phyloP scores from a whole-genome alignment of 2,797 vertebrate species.

The Bradypodion pumilum region DNA sequence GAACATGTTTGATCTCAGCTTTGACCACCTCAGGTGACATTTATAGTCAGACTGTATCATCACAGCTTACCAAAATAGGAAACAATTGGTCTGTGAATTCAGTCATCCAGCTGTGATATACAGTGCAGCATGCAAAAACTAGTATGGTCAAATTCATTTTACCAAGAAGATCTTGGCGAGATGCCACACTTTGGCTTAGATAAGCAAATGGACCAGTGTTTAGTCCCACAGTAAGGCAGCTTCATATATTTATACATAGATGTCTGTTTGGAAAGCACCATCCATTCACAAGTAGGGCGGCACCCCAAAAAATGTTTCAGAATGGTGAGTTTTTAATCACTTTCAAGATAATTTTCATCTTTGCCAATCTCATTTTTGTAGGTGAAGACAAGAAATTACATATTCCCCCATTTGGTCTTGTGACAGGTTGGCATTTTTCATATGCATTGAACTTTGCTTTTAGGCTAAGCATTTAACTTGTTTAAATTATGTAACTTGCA shows the following conservation, averaged over 20 bases:
- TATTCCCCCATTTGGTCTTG: no score
- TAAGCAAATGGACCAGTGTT: neutral
- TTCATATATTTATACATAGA: neutral
- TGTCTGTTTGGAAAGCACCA: neutral
- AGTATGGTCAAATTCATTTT: neutral
- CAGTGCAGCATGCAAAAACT: neutral
- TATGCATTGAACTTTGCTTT: no score
- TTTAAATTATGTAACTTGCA: no score
- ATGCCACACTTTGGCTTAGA: neutral
- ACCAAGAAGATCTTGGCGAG: neutral
- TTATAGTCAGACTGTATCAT: conserved; percentile 1
- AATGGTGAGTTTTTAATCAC: neutral
- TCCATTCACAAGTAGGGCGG: no score
- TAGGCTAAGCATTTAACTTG: no score
- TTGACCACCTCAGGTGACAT: neutral
- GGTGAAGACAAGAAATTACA: no score
- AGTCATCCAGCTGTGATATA: neutral
- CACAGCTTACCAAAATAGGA: neutral
- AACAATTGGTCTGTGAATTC: neutral
- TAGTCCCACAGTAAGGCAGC: neutral
- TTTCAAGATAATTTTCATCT: no score
- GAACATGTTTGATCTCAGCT: neutral
- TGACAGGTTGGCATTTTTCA: no score
- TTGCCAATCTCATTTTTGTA: no score
- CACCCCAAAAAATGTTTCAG: neutral